These are phyloP conservation scores for Lissocephala sabroskyi DNA, from an alignment of 2,888 invertebrate genomes.

Conservation along the genomic window DNA sequence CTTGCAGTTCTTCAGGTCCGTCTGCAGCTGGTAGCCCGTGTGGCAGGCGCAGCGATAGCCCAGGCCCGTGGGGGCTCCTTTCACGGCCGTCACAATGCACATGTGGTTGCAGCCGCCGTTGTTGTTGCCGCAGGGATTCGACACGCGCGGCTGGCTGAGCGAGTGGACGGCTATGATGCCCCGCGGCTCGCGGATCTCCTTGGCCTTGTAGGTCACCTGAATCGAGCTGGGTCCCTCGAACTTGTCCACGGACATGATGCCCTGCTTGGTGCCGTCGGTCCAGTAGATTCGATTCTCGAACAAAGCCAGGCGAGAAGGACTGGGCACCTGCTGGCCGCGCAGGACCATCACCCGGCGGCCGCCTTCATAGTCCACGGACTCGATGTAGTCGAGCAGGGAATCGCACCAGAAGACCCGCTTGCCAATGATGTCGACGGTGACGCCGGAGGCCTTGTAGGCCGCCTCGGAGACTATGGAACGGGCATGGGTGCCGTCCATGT, in stretches of 20 bases:
- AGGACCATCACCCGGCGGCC: conserved; percentile 84
- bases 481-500: conserved; percentile 94
- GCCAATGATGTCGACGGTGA: conserved; percentile 91
- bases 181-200: conserved; percentile 86
- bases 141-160: conserved; percentile 81
- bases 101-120: conserved; percentile 94
- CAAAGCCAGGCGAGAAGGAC: conserved; percentile 85
- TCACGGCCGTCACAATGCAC: conserved; percentile 90
- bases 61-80: conserved; percentile 78
- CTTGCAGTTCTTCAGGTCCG: conserved; percentile 85
- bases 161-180: conserved; percentile 88
- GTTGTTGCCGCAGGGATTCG: conserved; percentile 89
- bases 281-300: conserved; percentile 92
- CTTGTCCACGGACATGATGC: conserved; percentile 89
- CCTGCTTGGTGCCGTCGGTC: conserved; percentile 93
- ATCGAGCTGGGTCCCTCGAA: conserved; percentile 86
- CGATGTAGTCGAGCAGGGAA: conserved; percentile 94
- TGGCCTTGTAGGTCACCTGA: conserved; percentile 84
- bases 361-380: conserved; percentile 95
- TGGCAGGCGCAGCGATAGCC: conserved; percentile 94
- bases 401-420: conserved; percentile 97
- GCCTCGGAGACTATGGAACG: conserved; percentile 91
- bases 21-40: conserved; percentile 85
- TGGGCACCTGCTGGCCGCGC: conserved; percentile 88
- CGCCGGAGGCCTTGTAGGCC: conserved; percentile 93